Base-by-base conservation (phyloP, 2,797 vertebrate genomes). In the Enoplosus armatus region DNA sequence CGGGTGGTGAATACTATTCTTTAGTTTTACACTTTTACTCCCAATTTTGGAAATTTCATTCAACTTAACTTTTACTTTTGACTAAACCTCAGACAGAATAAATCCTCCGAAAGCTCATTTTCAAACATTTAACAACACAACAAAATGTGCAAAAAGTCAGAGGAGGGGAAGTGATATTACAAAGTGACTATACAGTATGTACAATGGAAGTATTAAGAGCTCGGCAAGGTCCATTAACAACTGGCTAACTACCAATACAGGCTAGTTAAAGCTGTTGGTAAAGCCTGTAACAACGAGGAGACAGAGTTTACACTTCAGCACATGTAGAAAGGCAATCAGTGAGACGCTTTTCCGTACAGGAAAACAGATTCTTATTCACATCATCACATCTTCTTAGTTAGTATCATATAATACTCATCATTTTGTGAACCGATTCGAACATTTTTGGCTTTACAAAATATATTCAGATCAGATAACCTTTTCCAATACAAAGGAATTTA, bases 261-360 rank as follows among this genome's bases (percentile, higher is more conserved):
- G 58, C 70, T 53, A 41, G 67, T 77, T 70, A 75, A 80, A 88
- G 75, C 75, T 63, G 82, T 78, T 69, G 68, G 37, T 74, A 31
- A 68, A 83, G 79, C 53, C 82, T 43, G 65, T 68, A 74, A 77
- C 59, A 75, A n/a, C 3, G 27, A 70, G 35, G 8, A 65, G 51
- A 82, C 26, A 47, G 45, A 43, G 48, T 79, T 85, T 65, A 75
- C 73, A 79, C 73, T 76, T 82, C 47, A 85, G 72, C 76, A 81
- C 41, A 63, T 53, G 77, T 41, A 60, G 61, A 61, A 89, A 91
- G 85, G 87, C 87, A 86, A 79, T 87, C 78, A 82, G 77, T 82
- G 69, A 89, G 82, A 84, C 54, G 72, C 48, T 77, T 66, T 79
- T 77, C 54, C 61, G 9, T 2, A 48, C 71, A 47, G 26, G 59